Conservation (phyloP, 2,113 vertebrate species). For the Nibea coibor region DNA sequence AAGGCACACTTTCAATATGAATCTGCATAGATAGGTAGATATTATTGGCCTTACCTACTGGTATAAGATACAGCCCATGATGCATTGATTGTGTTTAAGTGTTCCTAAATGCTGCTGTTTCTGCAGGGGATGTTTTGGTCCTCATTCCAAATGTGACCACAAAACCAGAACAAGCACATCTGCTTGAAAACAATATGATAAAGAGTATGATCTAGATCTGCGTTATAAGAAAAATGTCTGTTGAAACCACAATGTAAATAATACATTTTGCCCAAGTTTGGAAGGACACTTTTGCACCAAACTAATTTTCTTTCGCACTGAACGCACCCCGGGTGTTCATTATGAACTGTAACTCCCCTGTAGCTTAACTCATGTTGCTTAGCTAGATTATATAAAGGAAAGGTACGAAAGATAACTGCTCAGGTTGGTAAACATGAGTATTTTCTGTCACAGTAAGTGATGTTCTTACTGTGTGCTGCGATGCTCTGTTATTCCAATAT, state of each 20-base stretch:
- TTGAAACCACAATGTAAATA: no score
- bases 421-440: not conserved
- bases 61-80: not conserved
- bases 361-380: not conserved
- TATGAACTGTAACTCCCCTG: not conserved
- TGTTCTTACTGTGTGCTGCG: not conserved
- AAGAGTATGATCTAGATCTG: no score
- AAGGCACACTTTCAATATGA: no score
- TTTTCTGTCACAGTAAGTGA: no score
- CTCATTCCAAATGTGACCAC: not conserved
- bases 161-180: not conserved
- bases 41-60: no score
- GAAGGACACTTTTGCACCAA: not conserved
- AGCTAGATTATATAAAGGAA: no score
- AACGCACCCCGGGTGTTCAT: not conserved
- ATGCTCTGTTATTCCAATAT: not conserved
- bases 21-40: no score
- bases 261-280: no score
- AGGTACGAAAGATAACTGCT: not conserved
- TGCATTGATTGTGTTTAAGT: not conserved
- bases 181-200: no score
- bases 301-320: not conserved
- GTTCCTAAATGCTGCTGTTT: not conserved
- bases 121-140: not conserved
- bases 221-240: no score